These are phyloP conservation scores for Drosophila novamexicana DNA, from an alignment of 1,140 invertebrate species.

Conservation along the genomic window DNA sequence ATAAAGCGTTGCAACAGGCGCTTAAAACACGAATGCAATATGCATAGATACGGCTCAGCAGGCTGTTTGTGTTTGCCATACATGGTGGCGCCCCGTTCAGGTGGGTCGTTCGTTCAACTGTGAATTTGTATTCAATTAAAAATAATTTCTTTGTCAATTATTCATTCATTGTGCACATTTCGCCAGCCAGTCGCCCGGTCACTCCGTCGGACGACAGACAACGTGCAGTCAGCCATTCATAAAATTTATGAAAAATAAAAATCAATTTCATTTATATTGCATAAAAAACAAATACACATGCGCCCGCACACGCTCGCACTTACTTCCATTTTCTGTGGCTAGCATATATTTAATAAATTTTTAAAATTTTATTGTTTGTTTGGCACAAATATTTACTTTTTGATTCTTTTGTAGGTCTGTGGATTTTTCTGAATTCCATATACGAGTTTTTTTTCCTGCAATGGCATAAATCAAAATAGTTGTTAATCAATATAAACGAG, in stretches of 20 bases:
- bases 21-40: constrained; percentile 13
- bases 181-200: constrained; percentile 26
- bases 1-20: constrained; percentile 25
- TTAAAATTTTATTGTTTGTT: constrained; percentile 22
- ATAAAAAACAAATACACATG: constrained; percentile 1
- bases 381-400: constrained; percentile 13
- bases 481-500: constrained; percentile 48
- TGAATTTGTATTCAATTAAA: constrained; percentile 61
- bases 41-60: background rate
- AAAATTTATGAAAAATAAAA: constrained; percentile 48
- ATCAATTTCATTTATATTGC: constrained; percentile 27
- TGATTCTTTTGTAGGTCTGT: background rate
- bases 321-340: background rate
- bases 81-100: constrained; percentile 13
- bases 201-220: constrained; percentile 25
- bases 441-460: constrained; percentile 2
- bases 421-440: background rate
- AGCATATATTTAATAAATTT: constrained; percentile 27
- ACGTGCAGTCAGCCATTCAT: constrained; percentile 28
- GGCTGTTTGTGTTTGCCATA: constrained; percentile 4
- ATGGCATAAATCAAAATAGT: constrained; percentile 52
- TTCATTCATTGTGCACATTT: constrained; percentile 40
- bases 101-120: constrained; percentile 38
- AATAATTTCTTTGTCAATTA: constrained; percentile 62
- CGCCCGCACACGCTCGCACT: background rate